Base-by-base conservation (phyloP, 2,888 invertebrate species). In the Pyrochroa serraticornis region DNA sequence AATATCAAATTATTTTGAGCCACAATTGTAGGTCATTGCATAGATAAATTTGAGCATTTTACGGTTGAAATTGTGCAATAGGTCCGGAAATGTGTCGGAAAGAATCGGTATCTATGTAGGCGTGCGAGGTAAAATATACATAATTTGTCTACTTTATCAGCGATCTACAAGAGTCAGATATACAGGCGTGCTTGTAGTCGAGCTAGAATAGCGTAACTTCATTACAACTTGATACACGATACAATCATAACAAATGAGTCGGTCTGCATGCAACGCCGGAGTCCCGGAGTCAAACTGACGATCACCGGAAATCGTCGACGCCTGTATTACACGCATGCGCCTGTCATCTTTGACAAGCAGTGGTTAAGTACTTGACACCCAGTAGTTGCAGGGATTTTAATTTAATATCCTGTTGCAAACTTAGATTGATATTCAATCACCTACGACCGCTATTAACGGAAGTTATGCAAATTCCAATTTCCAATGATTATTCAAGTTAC, bases 161-260 rank as follows among this genome's bases (percentile, higher is more conserved):
- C 34, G 54, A 69, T 69, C 67, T 66, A 62, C 51, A 60, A 58
- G 62, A 48, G 54, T 55, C 59, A 64, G 60, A 60, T 65, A 68
- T 61, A 55, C 12, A 52, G 50, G 56, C 59, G 53, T 60, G 65
- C 55, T 61, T 38, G 57, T 62, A 55, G 53, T 42, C 46, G 48
- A 36, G 44, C 55, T 56, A 50, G 53, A 59, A 63, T 48, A 60
- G 60, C 68, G 66, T 62, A 69, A 69, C 67, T 69, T 67, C 62
- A 67, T 69, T 68, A 67, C 64, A 68, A 67, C 59, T 68, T 66
- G 67, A 69, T 68, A 64, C 64, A 68, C 61, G 69, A 69, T 69
- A 69, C 64, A 64, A 68, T 69, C 67, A 67, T 67, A 68, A 68
- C 61, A 65, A 68, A 66, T 66, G 66, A 64, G 62, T 61, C 56